Conservation (phyloP, 2,113 vertebrate genomes). For the Lynx canadensis region DNA sequence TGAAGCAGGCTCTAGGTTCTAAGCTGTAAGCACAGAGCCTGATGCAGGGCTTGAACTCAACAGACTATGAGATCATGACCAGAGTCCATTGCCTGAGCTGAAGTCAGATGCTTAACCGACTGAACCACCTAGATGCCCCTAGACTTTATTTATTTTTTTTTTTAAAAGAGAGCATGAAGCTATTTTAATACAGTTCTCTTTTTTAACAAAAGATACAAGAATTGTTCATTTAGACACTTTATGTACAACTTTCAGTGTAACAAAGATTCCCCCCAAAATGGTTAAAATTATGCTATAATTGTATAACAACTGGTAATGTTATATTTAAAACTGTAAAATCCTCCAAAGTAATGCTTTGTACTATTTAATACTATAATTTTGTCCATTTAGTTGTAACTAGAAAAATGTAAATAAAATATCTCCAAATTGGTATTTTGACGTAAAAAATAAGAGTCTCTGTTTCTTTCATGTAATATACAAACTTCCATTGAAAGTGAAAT, state of each 20-base stretch:
- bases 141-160: too few relatives aligned
- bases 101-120: too few relatives aligned
- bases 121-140: too few relatives aligned
- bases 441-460: not conserved
- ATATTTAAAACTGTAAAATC: slow-evolving; percentile 46
- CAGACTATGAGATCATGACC: too few relatives aligned
- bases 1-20: too few relatives aligned
- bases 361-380: slow-evolving; percentile 5
- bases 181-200: not conserved
- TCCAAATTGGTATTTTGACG: not conserved
- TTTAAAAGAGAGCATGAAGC: not conserved
- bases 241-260: not conserved
- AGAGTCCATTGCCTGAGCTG: too few relatives aligned
- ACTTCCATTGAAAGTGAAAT: not conserved
- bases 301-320: not conserved
- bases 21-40: too few relatives aligned
- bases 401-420: not conserved
- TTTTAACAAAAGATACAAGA: not conserved
- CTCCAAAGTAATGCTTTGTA: not conserved
- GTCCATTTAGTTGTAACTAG: not conserved
- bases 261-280: not conserved
- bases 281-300: not conserved
- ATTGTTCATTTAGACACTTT: not conserved
- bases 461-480: not conserved
- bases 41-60: too few relatives aligned